A percentile compares a stretch with the other conserved stretches of the same genome.
These are phyloP conservation scores for Biston stratarius DNA, from an alignment of 2,888 invertebrate species.

Conservation along the genomic window DNA sequence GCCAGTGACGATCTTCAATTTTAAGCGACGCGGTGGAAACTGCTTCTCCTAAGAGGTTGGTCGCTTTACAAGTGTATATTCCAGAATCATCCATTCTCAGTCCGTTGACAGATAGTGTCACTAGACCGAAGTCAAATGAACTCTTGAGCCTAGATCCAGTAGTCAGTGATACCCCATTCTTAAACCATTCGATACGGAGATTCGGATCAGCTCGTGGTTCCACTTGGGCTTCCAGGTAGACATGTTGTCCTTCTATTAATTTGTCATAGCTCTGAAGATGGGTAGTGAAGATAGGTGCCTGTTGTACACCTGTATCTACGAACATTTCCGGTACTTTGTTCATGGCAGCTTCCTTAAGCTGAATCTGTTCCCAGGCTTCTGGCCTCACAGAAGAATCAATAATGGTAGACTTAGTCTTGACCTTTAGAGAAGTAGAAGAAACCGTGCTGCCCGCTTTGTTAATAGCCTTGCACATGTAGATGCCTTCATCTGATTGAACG, in stretches of 20 bases:
- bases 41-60: conserved; percentile 97
- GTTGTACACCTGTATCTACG: conserved; percentile 93
- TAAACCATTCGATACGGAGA: conserved; percentile 96
- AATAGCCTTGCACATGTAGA: conserved; percentile 97
- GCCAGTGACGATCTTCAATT: conserved; percentile 95
- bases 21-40: conserved; percentile 96
- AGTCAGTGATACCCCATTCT: conserved; percentile 94
- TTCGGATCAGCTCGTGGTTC: conserved; percentile 96
- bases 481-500: conserved; percentile 95
- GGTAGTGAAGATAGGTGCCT: conserved; percentile 98
- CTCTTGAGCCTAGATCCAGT: conserved; percentile 96
- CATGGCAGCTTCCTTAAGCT: conserved; percentile 96
- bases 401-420: conserved; percentile 93
- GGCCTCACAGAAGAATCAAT: conserved; percentile 95
- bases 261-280: conserved; percentile 95
- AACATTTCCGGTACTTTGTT: conserved; percentile 96
- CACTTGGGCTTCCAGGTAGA: conserved; percentile 95
- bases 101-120: conserved; percentile 95
- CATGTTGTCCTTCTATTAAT: conserved; percentile 94
- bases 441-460: conserved; percentile 98
- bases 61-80: conserved; percentile 97
- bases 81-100: conserved; percentile 96
- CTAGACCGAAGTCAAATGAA: conserved; percentile 98
- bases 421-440: conserved; percentile 95
- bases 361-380: conserved; percentile 96